phyloP scores from a whole-genome alignment of 2,888 invertebrate species.

The Vanessa cardui region DNA sequence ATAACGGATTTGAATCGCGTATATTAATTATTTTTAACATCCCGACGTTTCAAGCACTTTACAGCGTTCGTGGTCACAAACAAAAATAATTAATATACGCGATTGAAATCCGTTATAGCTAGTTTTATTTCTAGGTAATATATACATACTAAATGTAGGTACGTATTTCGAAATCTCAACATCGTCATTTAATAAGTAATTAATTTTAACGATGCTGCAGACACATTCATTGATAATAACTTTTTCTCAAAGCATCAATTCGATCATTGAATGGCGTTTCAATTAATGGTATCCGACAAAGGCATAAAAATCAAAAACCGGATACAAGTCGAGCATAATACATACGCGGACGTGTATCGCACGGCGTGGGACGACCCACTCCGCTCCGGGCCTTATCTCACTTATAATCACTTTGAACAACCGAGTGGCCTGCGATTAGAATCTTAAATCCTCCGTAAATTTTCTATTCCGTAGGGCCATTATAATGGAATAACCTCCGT shows the following conservation, averaged over 20 bases:
- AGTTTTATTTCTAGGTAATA: no score
- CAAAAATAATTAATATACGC: no score
- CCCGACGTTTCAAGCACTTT: no score
- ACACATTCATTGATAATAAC: not conserved
- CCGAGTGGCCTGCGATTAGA: slow-evolving; percentile 76
- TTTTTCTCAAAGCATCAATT: slow-evolving; percentile 11
- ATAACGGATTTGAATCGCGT: no score
- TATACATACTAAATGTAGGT: no score
- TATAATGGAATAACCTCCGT: slow-evolving; percentile 73
- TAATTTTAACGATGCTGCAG: not conserved
- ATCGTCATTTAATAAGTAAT: not conserved
- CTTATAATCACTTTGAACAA: slow-evolving; percentile 81
- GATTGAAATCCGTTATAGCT: no score
- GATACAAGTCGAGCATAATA: slow-evolving; percentile 31
- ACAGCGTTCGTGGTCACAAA: no score
- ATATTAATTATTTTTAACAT: no score
- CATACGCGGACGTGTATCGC: slow-evolving; percentile 35
- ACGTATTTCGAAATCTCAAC: no score
- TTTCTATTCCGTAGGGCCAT: slow-evolving; percentile 72
- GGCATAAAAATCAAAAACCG: slow-evolving; percentile 35
- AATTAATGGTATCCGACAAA: slow-evolving; percentile 30
- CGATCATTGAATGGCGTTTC: slow-evolving; percentile 26
- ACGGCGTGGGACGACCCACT: slow-evolving; percentile 69
- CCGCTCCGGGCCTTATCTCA: slow-evolving; percentile 71
- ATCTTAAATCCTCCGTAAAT: slow-evolving; percentile 81